These are phyloP conservation scores for Hydrozoanthus gracilis DNA, from an alignment of 92 coral and sea anemone species.

Conservation along the genomic window DNA sequence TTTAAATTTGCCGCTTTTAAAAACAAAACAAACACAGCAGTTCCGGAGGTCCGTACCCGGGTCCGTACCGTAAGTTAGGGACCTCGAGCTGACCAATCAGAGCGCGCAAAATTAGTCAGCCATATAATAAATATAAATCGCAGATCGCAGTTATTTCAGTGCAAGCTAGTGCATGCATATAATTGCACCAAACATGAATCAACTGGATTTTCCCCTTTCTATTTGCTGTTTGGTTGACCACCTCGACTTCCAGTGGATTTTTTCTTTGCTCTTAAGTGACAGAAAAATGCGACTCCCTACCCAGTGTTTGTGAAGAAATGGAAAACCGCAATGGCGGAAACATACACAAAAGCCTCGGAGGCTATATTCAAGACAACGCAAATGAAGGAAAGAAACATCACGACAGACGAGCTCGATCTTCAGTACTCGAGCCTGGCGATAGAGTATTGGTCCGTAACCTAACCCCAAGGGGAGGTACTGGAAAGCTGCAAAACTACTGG, in stretches of 20 bases:
- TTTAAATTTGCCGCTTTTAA: no score
- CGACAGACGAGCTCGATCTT: slow-evolving; percentile 51
- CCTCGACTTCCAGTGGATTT: slow-evolving; percentile 39
- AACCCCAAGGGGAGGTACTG: slow-evolving; percentile 61
- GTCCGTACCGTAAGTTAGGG: no score
- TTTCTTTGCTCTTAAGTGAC: slow-evolving; percentile 41
- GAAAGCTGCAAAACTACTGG: slow-evolving; percentile 66
- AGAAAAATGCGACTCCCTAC: slow-evolving; percentile 31
- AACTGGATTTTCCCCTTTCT: slow-evolving; percentile 3
- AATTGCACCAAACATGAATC: background rate
- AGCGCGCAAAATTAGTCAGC: no score
- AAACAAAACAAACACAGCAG: no score
- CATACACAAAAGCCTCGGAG: slow-evolving; percentile 52
- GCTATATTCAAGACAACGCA: slow-evolving; percentile 44
- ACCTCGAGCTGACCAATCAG: no score
- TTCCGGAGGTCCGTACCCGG: no score
- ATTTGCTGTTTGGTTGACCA: background rate
- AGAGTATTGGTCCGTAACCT: slow-evolving; percentile 63
- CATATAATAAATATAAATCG: no score
- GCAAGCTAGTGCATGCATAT: slow-evolving; percentile 5
- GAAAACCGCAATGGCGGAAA: slow-evolving; percentile 59
- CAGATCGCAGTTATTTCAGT: background rate
- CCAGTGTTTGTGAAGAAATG: slow-evolving; percentile 56
- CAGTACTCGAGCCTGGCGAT: slow-evolving; percentile 60
- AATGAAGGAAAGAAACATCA: slow-evolving; percentile 38